phyloP scores from a whole-genome alignment of 2,113 vertebrate genomes.

The Pardalotus punctatus region DNA sequence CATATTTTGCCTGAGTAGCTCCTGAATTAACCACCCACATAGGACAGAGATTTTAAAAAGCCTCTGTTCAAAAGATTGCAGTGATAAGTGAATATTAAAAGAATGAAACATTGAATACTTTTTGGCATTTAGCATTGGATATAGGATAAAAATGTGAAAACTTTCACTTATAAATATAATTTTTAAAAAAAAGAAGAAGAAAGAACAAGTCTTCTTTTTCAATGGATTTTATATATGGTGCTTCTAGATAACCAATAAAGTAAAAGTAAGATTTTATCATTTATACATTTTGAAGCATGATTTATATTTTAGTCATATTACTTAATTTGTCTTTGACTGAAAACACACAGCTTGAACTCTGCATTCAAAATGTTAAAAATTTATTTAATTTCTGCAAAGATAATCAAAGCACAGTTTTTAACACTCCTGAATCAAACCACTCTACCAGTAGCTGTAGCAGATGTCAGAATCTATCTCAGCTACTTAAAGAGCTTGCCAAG shows the following conservation, averaged over 20 bases:
- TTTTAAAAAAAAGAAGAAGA: not conserved
- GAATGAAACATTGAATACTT: not conserved
- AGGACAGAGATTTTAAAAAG: not conserved
- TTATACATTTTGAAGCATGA: not conserved
- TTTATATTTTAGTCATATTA: not conserved
- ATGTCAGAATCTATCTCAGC: not conserved
- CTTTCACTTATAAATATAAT: not conserved
- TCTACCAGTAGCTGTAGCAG: not conserved
- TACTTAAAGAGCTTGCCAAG: not conserved
- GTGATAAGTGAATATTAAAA: not conserved
- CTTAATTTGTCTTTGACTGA: not conserved
- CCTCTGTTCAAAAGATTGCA: not conserved
- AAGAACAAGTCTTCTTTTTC: not conserved
- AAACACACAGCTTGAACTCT: not conserved
- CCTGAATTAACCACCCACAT: constrained; percentile 30
- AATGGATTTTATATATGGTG: not conserved
- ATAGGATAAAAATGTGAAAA: not conserved
- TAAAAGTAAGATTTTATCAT: not conserved
- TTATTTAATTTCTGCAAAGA: not conserved
- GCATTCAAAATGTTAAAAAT: not conserved
- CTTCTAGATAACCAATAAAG: not conserved
- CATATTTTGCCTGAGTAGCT: constrained; percentile 24
- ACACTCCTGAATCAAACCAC: not conserved
- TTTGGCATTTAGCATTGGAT: not conserved
- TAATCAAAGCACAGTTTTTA: not conserved